Conservation (phyloP, 1,140 invertebrate genomes). For the Bombus sylvicola region DNA sequence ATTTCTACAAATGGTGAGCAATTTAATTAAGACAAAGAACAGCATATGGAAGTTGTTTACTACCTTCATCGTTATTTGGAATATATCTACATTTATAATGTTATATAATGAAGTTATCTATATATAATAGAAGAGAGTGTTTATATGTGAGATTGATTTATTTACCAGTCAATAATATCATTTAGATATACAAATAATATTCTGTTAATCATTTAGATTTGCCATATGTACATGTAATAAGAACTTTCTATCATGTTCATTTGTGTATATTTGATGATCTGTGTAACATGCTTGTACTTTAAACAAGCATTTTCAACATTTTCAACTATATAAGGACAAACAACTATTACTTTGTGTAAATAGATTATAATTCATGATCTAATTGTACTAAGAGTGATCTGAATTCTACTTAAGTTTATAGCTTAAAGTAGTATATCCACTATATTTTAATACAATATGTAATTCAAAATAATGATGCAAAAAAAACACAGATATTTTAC, state of each 20-base stretch:
- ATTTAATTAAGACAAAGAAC: not conserved
- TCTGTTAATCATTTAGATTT: slow-evolving; percentile 71
- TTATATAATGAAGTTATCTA: slow-evolving; percentile 67
- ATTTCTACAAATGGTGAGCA: not conserved
- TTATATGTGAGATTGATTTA: slow-evolving; percentile 74
- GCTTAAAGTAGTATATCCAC: slow-evolving; percentile 58
- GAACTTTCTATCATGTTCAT: slow-evolving; percentile 66
- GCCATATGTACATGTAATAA: slow-evolving; percentile 74
- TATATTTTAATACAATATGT: slow-evolving; percentile 61
- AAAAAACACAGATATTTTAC: slow-evolving; percentile 42
- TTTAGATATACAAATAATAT: slow-evolving; percentile 55
- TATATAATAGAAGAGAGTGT: slow-evolving; percentile 59
- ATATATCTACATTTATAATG: slow-evolving; percentile 73
- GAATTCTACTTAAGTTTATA: slow-evolving; percentile 78
- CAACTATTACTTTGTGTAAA: slow-evolving; percentile 67
- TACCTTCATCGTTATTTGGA: slow-evolving; percentile 60
- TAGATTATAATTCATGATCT: slow-evolving; percentile 59
- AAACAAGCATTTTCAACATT: slow-evolving; percentile 51
- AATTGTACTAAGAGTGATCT: slow-evolving; percentile 73
- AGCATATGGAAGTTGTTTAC: slow-evolving; percentile 56
- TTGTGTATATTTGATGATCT: slow-evolving; percentile 66
- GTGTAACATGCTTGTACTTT: slow-evolving; percentile 63
- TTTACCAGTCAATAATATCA: slow-evolving; percentile 70
- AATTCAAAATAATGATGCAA: slow-evolving; percentile 47
- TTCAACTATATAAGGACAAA: slow-evolving; percentile 37